A percentile compares a stretch with the other conserved stretches of the same genome.
phyloP scores from a whole-genome alignment of 2,113 vertebrate species.

The Rhodinocichla rosea region DNA sequence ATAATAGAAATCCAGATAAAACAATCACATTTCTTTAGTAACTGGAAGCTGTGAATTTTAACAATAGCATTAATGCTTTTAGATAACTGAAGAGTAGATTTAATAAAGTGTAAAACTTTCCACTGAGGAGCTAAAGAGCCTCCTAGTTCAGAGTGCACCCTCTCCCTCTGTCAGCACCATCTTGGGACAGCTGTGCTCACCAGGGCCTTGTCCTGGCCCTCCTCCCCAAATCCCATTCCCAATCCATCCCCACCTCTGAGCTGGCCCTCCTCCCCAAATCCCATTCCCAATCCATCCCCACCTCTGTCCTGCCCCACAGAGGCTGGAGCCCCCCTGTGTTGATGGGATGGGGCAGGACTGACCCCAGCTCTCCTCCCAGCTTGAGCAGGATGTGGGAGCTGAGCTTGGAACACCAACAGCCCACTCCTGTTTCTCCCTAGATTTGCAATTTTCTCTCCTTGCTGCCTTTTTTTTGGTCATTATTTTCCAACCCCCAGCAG shows the following conservation, averaged over 20 bases:
- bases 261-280: not conserved
- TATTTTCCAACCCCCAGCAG: not conserved
- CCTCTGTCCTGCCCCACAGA: not conserved
- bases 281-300: not conserved
- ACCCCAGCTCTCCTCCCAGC: not conserved
- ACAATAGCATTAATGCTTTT: conserved; percentile 22
- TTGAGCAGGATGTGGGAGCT: not conserved
- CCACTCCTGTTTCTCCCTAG: not conserved
- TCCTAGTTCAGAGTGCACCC: not conserved
- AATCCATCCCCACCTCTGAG: not conserved
- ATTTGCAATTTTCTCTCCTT: fast-evolving
- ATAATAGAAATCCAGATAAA: conserved; percentile 69
- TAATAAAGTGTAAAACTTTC: conserved; percentile 55
- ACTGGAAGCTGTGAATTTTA: conserved; percentile 70
- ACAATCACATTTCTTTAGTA: conserved; percentile 68
- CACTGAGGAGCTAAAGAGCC: conserved; percentile 23
- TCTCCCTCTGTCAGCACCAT: fast-evolving
- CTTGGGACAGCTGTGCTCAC: fast-evolving
- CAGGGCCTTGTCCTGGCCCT: not conserved
- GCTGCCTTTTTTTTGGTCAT: not conserved
- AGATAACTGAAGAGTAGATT: conserved; percentile 60
- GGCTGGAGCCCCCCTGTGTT: not conserved
- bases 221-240: not conserved
- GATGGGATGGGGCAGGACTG: not conserved
- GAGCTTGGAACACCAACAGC: not conserved